Evolutionary conservation across 2,113 vertebrate species (phyloP), one percentile per base, ranked within the genome.

Genomic region (Silurus meridionalis): DNA sequence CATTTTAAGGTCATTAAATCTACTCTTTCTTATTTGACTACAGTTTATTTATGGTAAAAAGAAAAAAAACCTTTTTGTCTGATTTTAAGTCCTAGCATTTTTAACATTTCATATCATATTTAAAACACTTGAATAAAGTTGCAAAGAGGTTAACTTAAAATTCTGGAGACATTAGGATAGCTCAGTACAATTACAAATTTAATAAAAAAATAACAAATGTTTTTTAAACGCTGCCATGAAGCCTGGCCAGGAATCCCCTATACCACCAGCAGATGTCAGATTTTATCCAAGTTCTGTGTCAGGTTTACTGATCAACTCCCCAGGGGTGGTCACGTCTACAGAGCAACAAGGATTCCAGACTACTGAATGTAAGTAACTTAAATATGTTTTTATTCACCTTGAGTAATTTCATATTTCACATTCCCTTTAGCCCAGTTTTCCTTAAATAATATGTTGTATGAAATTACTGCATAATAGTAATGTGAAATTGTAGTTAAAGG

Each of bases 171-270:
- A 58, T 52, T 71, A 21, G 25, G n/a, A 23, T 21, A 58, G 46
- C 28, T n/a, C 0, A 74, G n/a, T 14, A 14, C 61, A 60, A n/a
- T 83, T 21, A 63, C 2, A 19, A 63, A n/a, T n/a, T 17, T 53
- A 55, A 66, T n/a, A 7, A n/a, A n/a, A n/a, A n/a, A 25, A 11
- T 82, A 15, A 17, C 11, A 64, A 21, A 6, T 19, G 11, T 64
- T 97, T 97, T 92, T 96, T 97, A 89, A 97, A 97, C 92, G 91
- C 88, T 84, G 83, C n/a, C 17, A 15, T 53, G 2, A 74, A 77
- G 53, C 46, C 83, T 53, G 46, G 15, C 21, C 58, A 85, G 14
- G 83, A 77, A 52, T 78, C 83, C 28, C 17, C 72, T 58, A 28
- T 52, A 25, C 48, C 57, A 28, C 69, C 58, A 78, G 17, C 72